Percentiles rank a stretch among this genome's conserved stretches.
These are phyloP conservation scores for Metopolophium dirhodum DNA, from an alignment of 1,140 invertebrate species.

Conservation along the genomic window DNA sequence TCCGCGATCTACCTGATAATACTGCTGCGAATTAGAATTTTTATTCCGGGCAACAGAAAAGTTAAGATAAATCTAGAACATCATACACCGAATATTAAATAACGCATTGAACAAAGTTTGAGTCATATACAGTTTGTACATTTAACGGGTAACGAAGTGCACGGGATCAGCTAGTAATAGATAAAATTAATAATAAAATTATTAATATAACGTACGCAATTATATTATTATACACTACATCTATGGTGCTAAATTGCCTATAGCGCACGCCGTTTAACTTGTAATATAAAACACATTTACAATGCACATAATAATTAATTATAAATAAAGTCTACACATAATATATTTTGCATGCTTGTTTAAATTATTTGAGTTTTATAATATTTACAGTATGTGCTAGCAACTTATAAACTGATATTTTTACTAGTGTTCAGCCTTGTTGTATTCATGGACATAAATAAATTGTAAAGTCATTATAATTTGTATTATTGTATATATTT, in stretches of 20 bases:
- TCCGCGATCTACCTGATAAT: no score
- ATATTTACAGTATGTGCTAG: background rate
- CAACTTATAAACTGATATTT: background rate
- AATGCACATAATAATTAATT: background rate
- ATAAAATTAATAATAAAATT: no score
- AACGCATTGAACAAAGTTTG: no score
- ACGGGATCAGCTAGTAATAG: no score
- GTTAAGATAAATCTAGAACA: no score
- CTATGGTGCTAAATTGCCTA: slow-evolving; percentile 53
- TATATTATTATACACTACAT: background rate
- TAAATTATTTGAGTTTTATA: background rate
- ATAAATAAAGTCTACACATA: background rate
- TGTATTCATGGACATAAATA: background rate
- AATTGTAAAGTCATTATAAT: no score
- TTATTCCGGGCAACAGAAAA: no score
- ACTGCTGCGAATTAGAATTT: no score
- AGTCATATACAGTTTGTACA: no score
- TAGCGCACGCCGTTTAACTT: slow-evolving; percentile 18
- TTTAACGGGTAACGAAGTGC: no score
- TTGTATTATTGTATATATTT: no score
- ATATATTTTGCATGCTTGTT: background rate
- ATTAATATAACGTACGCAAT: background rate
- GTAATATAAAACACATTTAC: background rate
- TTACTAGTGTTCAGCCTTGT: background rate
- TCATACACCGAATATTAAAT: no score